Evolutionary conservation across 92 coral and sea anemone species (phyloP).

Genomic region (Parazoanthus swiftii): DNA sequence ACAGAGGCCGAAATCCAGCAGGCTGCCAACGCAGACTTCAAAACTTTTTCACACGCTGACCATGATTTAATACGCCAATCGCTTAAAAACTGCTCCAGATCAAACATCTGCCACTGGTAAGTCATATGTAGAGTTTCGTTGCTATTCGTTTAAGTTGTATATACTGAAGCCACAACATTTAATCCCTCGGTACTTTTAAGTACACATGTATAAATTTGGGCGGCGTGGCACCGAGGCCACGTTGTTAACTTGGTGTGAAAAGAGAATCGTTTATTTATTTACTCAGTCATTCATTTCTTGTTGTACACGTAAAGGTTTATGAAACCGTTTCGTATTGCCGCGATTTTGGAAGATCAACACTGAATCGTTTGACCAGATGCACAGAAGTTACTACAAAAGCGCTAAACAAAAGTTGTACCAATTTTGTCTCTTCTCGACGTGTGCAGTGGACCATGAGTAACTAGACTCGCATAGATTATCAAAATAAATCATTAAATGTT

Average conservation of each 20-base stretch:
- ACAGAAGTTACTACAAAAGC: background rate
- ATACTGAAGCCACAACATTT: background rate
- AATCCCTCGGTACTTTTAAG: background rate
- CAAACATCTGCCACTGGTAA: slow-evolving; percentile 8
- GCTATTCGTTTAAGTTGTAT: background rate
- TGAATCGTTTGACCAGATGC: background rate
- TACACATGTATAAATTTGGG: background rate
- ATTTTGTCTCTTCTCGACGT: background rate
- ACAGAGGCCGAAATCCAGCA: background rate
- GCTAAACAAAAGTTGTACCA: background rate
- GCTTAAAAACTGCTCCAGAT: background rate
- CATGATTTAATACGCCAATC: slow-evolving; percentile 6
- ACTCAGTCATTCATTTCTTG: background rate
- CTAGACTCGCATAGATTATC: background rate
- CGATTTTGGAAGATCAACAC: background rate
- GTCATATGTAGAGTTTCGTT: background rate
- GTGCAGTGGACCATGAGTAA: background rate
- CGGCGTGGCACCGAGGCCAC: slow-evolving; percentile 37
- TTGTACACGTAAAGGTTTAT: background rate
- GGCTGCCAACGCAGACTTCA: background rate
- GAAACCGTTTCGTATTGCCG: background rate
- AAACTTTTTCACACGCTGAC: background rate
- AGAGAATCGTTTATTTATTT: slow-evolving; percentile 21
- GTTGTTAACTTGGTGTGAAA: background rate
- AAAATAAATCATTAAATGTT: background rate